Base-by-base conservation (phyloP, 2,797 vertebrate genomes). In the Bovichtus diacanthus region DNA sequence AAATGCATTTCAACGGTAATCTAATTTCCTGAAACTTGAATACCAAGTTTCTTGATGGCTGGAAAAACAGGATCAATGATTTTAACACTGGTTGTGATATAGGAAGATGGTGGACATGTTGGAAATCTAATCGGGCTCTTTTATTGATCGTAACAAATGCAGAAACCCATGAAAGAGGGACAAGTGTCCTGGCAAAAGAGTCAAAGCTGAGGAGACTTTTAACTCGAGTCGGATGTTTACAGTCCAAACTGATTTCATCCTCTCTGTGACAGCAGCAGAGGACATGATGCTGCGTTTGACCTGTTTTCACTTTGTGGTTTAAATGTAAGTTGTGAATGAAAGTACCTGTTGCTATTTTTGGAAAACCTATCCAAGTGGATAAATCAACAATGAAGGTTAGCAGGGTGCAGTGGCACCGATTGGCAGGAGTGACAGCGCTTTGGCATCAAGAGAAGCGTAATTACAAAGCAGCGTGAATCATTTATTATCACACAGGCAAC, bases 321-420 rank as follows among this genome's bases (percentile, higher is more conserved):
- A 5, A 50, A 46, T 25, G 23, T 41, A 6, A 67, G 15, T 31
- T 71, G 31, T 78, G 61, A 85, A 78, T 60, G 41, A 62, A 77
- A 71, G 44, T 36, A 72, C 43, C 59, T 69, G 56, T 56, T 82
- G 70, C 59, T 87, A 62, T 78, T 82, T 86, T 69, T 56, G 59
- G 58, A 67, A 76, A 70, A 78, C 41, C 12, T 69, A 49, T 15
- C 27, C 46, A 61, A 67, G 8, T 62, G 50, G 84, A 76, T 78
- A 78, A 78, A 75, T 73, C 23, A 71, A 63, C 75, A 76, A 38
- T 72, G 70, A 75, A 64, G 60, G 70, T 79, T 51, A 63, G 23
- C 64, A 3, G 38, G 27, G 39, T 80, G 31, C 56, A 64, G 79
- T 77, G 56, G 81, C 31, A 54, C 44, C 58, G n/a, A 43, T 47